Base-by-base conservation (phyloP, 1,140 invertebrate species). In the Prorops nasuta region DNA sequence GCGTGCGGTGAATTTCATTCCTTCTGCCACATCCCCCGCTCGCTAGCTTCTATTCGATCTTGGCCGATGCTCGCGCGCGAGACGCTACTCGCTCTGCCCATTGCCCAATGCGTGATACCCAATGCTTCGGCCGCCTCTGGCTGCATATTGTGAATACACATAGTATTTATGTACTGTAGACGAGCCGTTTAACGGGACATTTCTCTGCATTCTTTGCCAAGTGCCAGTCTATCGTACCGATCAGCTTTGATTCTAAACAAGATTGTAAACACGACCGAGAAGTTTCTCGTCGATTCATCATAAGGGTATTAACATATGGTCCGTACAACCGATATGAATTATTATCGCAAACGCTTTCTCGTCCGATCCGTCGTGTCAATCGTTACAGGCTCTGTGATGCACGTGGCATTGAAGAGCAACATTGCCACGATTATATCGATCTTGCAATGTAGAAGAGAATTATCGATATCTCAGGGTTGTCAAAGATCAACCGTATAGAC, bases 1-100 rank as follows among this genome's bases (percentile, higher is more conserved):
- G 44, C 54, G 41, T 44, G 15, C 18, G 16, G 22, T 54, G 46
- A 59, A 42, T 55, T 53, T 59, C 39, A 50, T 59, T 14, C 38
- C 4, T n/a, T n/a, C 18, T 56, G 49, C 55, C 40, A 49, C 45
- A 37, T 21, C 35, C 28, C 24, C 36, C 28, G 28, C 34, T 28
- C 44, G 16, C 21, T 53, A 31, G 43, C 22, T 43, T 47, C 46
- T 46, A 44, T 58, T 44, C 44, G 56, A 15, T n/a, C n/a, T n/a
- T n/a, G n/a, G n/a, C n/a, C n/a, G n/a, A n/a, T 44, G 22, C 14
- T 15, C 36, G n/a, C 18, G 16, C 12, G 24, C 17, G 17, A 37
- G 3, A 17, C 9, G 6, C 34, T 10, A 47, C 18, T n/a, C n/a
- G n/a, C n/a, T n/a, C n/a, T n/a, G n/a, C 4, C n/a, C 6, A 6